These are phyloP conservation scores for Coluber constrictor DNA, from an alignment of 2,797 vertebrate species.

Conservation along the genomic window DNA sequence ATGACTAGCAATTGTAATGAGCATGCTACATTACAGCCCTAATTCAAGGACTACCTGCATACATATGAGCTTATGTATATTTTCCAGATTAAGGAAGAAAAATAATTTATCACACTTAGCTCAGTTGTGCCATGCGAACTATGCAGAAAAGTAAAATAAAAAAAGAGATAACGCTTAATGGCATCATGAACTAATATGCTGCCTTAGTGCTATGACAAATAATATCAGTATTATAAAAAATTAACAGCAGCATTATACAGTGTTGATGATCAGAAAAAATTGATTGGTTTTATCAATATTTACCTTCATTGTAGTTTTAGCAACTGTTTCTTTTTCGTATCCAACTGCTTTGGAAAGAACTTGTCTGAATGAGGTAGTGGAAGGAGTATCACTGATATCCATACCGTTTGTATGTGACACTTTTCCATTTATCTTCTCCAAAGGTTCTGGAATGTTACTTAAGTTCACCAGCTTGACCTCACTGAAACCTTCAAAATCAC, in stretches of 20 bases:
- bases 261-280: background rate
- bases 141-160: background rate
- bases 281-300: constrained; percentile 5
- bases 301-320: constrained; percentile 43
- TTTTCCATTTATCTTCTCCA: constrained; percentile 6
- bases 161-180: background rate
- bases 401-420: rapidly evolving
- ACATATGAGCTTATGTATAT: background rate
- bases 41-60: background rate
- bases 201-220: background rate
- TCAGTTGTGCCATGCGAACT: background rate
- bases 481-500: constrained; percentile 68
- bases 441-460: constrained; percentile 1
- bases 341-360: constrained; percentile 1
- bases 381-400: rapidly evolving
- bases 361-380: background rate
- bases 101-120: background rate
- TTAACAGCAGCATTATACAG: background rate
- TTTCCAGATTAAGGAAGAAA: background rate
- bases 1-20: background rate
- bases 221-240: background rate
- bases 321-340: background rate
- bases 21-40: background rate
- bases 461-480: constrained; percentile 44
- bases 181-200: background rate